A percentile compares a stretch with the other conserved stretches of the same genome.
phyloP scores from a whole-genome alignment of 1,140 invertebrate genomes.

The Chlorops oryzae region DNA sequence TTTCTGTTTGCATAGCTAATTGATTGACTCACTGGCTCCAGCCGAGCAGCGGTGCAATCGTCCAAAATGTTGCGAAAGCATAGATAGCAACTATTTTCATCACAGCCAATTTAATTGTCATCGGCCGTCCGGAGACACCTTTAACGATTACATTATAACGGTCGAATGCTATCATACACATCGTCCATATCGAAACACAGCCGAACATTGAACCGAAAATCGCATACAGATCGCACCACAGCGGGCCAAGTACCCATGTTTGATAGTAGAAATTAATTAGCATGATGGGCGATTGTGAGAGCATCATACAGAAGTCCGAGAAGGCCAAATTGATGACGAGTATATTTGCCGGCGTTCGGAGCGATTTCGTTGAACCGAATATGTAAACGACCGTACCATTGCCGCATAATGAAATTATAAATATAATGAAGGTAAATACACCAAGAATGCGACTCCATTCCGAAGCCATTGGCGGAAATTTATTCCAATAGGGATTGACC shows the following conservation, averaged over 20 bases:
- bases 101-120: slow-evolving; percentile 59
- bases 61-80: slow-evolving; percentile 59
- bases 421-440: slow-evolving; percentile 9
- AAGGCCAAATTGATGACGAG: slow-evolving; percentile 80
- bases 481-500: slow-evolving; percentile 59
- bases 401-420: slow-evolving; percentile 48
- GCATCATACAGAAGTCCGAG: slow-evolving; percentile 82
- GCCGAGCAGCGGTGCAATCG: slow-evolving; percentile 58
- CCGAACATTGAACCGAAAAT: slow-evolving; percentile 73
- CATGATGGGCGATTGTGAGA: slow-evolving; percentile 70
- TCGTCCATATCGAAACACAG: slow-evolving; percentile 72
- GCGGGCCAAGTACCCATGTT: slow-evolving; percentile 72
- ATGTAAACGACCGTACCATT: slow-evolving; percentile 85
- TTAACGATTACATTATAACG: slow-evolving; percentile 83
- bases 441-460: slow-evolving; percentile 47
- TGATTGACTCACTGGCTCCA: slow-evolving; percentile 53
- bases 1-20: not conserved
- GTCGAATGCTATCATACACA: slow-evolving; percentile 74
- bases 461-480: slow-evolving; percentile 61
- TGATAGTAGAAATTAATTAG: slow-evolving; percentile 76
- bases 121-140: slow-evolving; percentile 56
- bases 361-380: slow-evolving; percentile 48
- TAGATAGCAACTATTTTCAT: slow-evolving; percentile 60
- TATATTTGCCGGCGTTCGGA: slow-evolving; percentile 78
- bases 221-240: slow-evolving; percentile 73